Conservation (phyloP, 2,888 invertebrate genomes). For the Sylvicola fuscatus region DNA sequence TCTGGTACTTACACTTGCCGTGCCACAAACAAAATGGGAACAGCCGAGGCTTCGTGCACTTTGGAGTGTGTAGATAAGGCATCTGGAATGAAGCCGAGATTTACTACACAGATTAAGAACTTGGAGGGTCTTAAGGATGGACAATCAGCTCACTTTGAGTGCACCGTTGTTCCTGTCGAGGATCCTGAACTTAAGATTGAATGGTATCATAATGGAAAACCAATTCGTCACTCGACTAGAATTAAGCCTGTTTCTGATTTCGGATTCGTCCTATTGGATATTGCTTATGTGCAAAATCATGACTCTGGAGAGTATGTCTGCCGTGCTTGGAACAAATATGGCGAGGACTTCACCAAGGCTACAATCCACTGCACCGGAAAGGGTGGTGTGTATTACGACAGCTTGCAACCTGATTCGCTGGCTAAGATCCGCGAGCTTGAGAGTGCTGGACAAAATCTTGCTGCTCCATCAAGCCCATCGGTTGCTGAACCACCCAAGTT, state of each 20-base stretch:
- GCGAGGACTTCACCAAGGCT: slow-evolving; percentile 75
- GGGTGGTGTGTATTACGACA: slow-evolving; percentile 73
- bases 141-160: slow-evolving; percentile 88
- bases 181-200: slow-evolving; percentile 88
- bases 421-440: slow-evolving; percentile 76
- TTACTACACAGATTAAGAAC: slow-evolving; percentile 71
- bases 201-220: slow-evolving; percentile 91
- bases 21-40: slow-evolving; percentile 75
- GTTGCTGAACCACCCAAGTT: slow-evolving; percentile 67
- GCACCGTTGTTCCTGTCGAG: slow-evolving; percentile 79
- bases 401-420: slow-evolving; percentile 75
- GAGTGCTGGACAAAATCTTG: slow-evolving; percentile 46
- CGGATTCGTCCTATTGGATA: slow-evolving; percentile 85
- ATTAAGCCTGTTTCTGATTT: slow-evolving; percentile 90
- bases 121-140: slow-evolving; percentile 75
- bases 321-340: slow-evolving; percentile 76
- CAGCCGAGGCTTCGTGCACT: slow-evolving; percentile 66
- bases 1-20: slow-evolving; percentile 75
- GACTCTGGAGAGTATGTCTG: slow-evolving; percentile 89
- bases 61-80: slow-evolving; percentile 67
- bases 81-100: slow-evolving; percentile 70
- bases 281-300: slow-evolving; percentile 82
- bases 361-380: slow-evolving; percentile 64
- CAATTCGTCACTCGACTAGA: slow-evolving; percentile 69
- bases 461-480: slow-evolving; percentile 39